Percentiles rank a stretch among this genome's conserved stretches.
Evolutionary conservation across 2,113 vertebrate genomes (phyloP).

Genomic region (Heterotilapia buettikoferi): DNA sequence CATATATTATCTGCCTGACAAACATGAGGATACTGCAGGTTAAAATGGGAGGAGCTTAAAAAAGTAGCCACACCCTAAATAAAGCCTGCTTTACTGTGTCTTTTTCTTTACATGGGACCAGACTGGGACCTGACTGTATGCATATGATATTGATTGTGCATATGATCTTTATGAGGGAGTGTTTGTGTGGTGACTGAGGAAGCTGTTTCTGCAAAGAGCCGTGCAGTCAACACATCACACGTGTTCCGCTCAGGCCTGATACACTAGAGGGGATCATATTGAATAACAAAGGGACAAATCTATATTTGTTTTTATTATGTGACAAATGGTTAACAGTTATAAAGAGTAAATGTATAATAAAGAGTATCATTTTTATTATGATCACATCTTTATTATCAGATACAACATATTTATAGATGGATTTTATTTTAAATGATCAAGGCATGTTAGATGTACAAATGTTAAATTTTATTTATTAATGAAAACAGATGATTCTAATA

Average conservation of each 20-base stretch:
- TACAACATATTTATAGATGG: neutral
- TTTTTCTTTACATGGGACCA: neutral
- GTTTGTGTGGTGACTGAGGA: neutral
- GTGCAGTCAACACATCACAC: neutral
- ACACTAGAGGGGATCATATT: slow-evolving; percentile 11
- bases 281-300: slow-evolving; percentile 18
- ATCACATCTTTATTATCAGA: neutral
- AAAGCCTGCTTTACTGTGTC: neutral
- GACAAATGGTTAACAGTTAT: neutral
- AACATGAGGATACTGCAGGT: neutral
- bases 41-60: neutral
- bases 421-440: neutral
- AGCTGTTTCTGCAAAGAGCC: neutral
- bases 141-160: neutral
- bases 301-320: neutral
- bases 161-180: neutral
- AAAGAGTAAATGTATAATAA: neutral
- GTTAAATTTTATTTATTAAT: neutral
- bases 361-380: neutral
- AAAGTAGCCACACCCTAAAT: neutral
- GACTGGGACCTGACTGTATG: neutral
- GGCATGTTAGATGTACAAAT: neutral
- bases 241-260: neutral
- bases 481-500: neutral
- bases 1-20: neutral